These are phyloP conservation scores for Hylomyscus alleni DNA, from an alignment of 2,797 vertebrate genomes.

Conservation along the genomic window DNA sequence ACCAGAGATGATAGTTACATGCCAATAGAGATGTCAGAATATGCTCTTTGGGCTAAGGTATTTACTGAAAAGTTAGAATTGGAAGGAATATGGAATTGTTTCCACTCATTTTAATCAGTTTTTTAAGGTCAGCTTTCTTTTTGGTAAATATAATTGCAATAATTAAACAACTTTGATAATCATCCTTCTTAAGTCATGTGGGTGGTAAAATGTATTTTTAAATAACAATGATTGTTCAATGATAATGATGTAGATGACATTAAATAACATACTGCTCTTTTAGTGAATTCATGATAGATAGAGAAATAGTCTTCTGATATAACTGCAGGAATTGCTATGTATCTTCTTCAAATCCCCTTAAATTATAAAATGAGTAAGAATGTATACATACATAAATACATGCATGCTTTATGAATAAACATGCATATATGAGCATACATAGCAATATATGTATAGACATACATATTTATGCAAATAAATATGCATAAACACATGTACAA, in stretches of 20 bases:
- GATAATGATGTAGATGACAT: neutral
- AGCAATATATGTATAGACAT: too few species aligned
- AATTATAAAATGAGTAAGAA: neutral
- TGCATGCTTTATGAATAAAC: neutral
- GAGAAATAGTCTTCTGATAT: neutral
- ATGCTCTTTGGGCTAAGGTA: neutral
- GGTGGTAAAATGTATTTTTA: neutral
- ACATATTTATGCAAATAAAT: neutral
- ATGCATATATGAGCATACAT: neutral
- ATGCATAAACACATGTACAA: neutral
- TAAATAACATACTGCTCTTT: neutral
- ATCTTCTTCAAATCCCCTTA: neutral
- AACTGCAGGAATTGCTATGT: neutral
- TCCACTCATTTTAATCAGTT: constrained; percentile 37
- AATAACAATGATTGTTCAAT: neutral
- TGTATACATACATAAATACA: neutral
- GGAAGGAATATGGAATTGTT: neutral
- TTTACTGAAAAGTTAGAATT: neutral
- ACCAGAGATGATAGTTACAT: neutral
- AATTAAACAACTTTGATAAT: constrained; percentile 13
- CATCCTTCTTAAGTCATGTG: neutral
- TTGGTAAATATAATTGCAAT: neutral
- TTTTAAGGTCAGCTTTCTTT: neutral
- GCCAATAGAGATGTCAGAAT: neutral
- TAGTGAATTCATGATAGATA: neutral